Conservation (phyloP, 2,797 vertebrate genomes). For the Myotis daubentonii region DNA sequence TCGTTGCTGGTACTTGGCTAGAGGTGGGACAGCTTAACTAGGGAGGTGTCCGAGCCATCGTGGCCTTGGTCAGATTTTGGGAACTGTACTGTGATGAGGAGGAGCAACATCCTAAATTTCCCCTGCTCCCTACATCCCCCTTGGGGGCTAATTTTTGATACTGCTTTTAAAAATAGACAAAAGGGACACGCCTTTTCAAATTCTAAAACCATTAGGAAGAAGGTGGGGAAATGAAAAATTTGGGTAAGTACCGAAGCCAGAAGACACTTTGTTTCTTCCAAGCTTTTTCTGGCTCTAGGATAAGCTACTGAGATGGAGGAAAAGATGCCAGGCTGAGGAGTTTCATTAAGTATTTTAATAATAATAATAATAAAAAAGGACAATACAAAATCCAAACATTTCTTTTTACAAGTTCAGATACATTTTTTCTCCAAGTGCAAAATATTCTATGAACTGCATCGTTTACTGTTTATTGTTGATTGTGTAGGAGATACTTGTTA, state of each 20-base stretch:
- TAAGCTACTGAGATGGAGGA: slow-evolving; percentile 21
- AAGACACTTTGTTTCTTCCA: background rate
- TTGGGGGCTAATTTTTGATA: background rate
- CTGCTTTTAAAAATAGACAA: background rate
- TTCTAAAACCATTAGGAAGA: slow-evolving; percentile 44
- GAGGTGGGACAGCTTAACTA: background rate
- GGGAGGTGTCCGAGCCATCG: background rate
- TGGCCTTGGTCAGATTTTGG: background rate
- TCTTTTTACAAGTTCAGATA: slow-evolving; percentile 97
- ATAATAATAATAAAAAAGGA: slow-evolving; percentile 88
- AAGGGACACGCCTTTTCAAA: slow-evolving; percentile 2
- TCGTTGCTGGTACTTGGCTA: background rate
- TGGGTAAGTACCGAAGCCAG: background rate
- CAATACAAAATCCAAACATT: slow-evolving; percentile 98
- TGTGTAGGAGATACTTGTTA: slow-evolving; percentile 77
- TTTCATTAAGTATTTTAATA: slow-evolving; percentile 87
- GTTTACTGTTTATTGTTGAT: slow-evolving; percentile 85
- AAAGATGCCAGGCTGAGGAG: slow-evolving; percentile 78
- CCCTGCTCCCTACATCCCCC: background rate
- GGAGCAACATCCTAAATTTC: background rate
- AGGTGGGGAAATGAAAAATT: background rate
- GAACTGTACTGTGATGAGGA: background rate
- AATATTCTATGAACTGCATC: slow-evolving; percentile 95
- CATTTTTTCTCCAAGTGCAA: slow-evolving; percentile 96
- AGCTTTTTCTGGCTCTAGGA: background rate